Evolutionary conservation across 2,113 vertebrate genomes (phyloP).

Genomic region (Corythoichthys haematopterus): DNA sequence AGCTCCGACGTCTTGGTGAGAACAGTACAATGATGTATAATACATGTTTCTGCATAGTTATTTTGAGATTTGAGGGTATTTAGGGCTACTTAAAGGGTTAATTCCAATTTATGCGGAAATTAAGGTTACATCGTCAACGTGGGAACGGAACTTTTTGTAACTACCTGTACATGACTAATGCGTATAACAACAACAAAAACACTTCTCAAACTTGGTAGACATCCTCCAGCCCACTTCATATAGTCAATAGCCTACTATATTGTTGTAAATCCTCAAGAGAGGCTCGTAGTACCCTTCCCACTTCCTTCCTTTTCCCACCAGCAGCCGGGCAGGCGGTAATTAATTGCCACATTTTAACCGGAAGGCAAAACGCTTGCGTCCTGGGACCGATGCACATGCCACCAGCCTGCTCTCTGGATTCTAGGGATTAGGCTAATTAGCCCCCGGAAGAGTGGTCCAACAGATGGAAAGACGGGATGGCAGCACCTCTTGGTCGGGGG

Average conservation of each 20-base stretch:
- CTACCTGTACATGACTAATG: no score
- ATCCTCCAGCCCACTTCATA: no score
- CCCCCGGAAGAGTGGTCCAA: conserved; percentile 72
- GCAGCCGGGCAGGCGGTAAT: conserved; percentile 73
- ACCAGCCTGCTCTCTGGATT: conserved; percentile 70
- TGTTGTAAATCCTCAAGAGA: neutral
- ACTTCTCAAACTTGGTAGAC: no score
- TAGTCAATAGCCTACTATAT: neutral
- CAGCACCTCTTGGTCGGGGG: conserved; percentile 53
- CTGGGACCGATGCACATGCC: conserved; percentile 65
- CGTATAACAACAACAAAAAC: no score
- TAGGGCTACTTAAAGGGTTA: no score
- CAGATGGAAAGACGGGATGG: conserved; percentile 74
- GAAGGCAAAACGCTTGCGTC: conserved; percentile 70
- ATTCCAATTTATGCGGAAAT: no score
- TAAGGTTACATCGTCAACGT: no score
- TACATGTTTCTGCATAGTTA: no score
- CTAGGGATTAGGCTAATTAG: conserved; percentile 79
- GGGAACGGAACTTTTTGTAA: no score
- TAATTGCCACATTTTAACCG: conserved; percentile 79
- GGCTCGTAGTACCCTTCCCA: neutral
- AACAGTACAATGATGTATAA: no score
- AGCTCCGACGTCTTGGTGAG: no score
- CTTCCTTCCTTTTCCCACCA: conserved; percentile 53
- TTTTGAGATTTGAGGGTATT: no score